Conservation (phyloP, 2,113 vertebrate genomes). For the Alosa alosa region DNA sequence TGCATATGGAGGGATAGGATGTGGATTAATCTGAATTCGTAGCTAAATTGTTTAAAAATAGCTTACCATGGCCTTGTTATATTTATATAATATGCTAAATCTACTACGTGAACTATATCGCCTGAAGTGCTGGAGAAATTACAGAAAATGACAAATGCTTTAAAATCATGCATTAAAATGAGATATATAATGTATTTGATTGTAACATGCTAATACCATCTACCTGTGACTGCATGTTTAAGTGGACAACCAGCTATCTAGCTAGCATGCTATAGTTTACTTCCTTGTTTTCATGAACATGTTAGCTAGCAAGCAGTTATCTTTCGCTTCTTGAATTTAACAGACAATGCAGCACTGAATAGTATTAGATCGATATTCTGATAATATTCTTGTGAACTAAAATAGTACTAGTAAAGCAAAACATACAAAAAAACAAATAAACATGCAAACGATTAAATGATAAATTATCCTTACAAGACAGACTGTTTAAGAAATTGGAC, state of each 20-base stretch:
- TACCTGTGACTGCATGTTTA: neutral
- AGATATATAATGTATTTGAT: neutral
- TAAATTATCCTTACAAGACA: neutral
- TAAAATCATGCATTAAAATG: neutral
- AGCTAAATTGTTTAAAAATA: conserved; percentile 10
- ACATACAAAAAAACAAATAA: neutral
- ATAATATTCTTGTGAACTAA: no score
- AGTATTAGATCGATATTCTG: neutral
- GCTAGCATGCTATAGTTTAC: neutral
- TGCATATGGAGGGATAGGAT: conserved; percentile 14
- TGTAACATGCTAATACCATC: neutral
- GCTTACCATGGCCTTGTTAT: neutral
- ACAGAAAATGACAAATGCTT: neutral
- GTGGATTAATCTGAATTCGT: neutral
- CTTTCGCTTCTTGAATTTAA: neutral
- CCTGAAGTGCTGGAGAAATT: neutral
- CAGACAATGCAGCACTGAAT: neutral
- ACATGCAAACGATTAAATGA: neutral
- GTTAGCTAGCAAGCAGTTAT: neutral
- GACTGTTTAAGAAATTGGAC: neutral
- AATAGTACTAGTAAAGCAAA: neutral
- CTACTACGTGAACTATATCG: neutral
- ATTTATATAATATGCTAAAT: conserved; percentile 2
- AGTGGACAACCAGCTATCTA: neutral
- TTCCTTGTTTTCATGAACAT: neutral